A percentile compares a stretch with the other conserved stretches of the same genome.
phyloP scores from a whole-genome alignment of 2,888 invertebrate species.

The Imbricaverruca yamaguchii region DNA sequence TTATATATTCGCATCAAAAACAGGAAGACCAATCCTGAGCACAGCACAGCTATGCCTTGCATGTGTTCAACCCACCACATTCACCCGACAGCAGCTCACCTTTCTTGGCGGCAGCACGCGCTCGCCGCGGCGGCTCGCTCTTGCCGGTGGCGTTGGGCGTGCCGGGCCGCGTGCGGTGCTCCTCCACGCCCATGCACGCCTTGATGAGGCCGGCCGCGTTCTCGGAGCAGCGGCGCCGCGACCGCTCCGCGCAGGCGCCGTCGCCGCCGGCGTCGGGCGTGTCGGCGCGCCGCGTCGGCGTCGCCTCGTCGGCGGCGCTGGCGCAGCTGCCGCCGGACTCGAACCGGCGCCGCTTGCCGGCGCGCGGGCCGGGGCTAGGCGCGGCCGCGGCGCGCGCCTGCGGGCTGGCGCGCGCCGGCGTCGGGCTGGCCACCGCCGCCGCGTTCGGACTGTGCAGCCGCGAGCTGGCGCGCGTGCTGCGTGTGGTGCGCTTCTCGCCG shows the following conservation, averaged over 20 bases:
- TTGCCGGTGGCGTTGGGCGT: slow-evolving; percentile 32
- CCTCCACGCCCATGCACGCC: slow-evolving; percentile 49
- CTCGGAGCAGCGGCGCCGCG: slow-evolving; percentile 46
- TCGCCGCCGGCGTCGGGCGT: neutral
- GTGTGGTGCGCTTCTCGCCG: slow-evolving; percentile 35
- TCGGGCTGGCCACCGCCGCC: slow-evolving; percentile 6
- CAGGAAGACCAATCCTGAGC: too few relatives aligned
- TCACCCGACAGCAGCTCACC: neutral
- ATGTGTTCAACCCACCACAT: too few relatives aligned
- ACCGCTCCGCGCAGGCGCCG: neutral
- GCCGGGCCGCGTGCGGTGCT: slow-evolving; percentile 35
- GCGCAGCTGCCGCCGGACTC: slow-evolving; percentile 68
- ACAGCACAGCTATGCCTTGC: too few relatives aligned
- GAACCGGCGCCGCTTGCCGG: slow-evolving; percentile 61
- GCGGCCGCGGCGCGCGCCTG: neutral
- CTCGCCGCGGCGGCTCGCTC: neutral
- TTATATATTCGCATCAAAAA: too few relatives aligned
- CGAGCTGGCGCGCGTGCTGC: slow-evolving; percentile 40
- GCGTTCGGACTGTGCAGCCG: slow-evolving; percentile 37
- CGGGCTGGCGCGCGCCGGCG: slow-evolving; percentile 5
- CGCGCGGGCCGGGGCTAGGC: slow-evolving; percentile 27
- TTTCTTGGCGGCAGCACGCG: neutral
- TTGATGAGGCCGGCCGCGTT: slow-evolving; percentile 54
- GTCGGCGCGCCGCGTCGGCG: slow-evolving; percentile 16
- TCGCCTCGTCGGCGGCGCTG: slow-evolving; percentile 3